These are phyloP conservation scores for Trachelus iudaicus DNA, from an alignment of 2,888 invertebrate genomes.

Conservation along the genomic window DNA sequence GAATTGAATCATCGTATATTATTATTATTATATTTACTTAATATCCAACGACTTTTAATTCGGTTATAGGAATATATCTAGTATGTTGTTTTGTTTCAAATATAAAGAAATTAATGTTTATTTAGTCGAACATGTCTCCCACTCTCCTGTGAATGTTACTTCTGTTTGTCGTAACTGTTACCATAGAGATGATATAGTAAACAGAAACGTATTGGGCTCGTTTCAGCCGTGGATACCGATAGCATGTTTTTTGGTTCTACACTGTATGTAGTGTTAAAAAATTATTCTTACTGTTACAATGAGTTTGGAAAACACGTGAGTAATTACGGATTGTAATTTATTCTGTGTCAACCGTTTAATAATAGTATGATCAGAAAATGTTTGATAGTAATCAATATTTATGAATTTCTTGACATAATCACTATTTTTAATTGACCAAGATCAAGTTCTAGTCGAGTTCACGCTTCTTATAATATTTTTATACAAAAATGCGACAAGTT, in stretches of 20 bases:
- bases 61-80: neutral
- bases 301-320: constrained; percentile 22
- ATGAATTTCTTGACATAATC: neutral
- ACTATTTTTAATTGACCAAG: neutral
- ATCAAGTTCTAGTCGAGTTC: neutral
- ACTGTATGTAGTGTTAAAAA: neutral
- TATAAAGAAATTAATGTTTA: neutral
- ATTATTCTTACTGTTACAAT: constrained; percentile 10
- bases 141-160: neutral
- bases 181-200: neutral
- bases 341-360: neutral
- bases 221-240: neutral
- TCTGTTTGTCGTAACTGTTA: neutral
- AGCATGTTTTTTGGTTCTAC: neutral
- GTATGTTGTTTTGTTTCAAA: too few relatives aligned
- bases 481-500: neutral
- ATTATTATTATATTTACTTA: neutral
- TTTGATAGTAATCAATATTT: neutral
- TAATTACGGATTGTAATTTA: neutral
- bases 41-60: neutral
- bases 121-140: neutral
- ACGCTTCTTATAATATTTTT: neutral
- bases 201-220: neutral
- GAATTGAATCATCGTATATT: neutral
- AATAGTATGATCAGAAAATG: neutral